A percentile compares a stretch with the other conserved stretches of the same genome.
phyloP scores from a whole-genome alignment of 2,797 vertebrate genomes.

The Anguilla megastoma region DNA sequence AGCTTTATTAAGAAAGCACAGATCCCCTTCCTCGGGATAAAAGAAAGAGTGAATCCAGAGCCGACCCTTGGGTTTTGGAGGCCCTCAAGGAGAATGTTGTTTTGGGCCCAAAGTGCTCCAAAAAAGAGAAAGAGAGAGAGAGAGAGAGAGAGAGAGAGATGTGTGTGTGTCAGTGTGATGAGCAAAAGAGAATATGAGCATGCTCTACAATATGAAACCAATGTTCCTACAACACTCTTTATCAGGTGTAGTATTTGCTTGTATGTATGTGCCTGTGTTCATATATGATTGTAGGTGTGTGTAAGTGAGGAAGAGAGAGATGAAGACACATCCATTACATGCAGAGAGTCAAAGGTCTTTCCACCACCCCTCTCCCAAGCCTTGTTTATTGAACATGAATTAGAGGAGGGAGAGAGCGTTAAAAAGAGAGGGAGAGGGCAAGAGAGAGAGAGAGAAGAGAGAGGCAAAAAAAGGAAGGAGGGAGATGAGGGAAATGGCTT shows the following conservation, averaged over 20 bases:
- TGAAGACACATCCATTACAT: not conserved
- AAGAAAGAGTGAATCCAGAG: not conserved
- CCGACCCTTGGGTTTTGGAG: not conserved
- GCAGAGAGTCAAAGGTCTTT: conserved; percentile 2
- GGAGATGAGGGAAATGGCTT: not conserved
- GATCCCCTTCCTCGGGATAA: not conserved
- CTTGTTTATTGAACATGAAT: conserved; percentile 18
- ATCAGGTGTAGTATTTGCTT: not conserved
- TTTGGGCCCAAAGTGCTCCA: not conserved
- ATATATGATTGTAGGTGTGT: not conserved
- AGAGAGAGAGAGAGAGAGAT: no score
- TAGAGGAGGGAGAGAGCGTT: not conserved
- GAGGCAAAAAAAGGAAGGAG: not conserved
- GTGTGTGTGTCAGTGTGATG: not conserved
- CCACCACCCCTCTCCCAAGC: conserved; percentile 12
- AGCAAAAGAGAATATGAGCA: no score
- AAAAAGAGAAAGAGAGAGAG: not conserved
- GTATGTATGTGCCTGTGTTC: not conserved
- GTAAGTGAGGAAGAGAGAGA: not conserved
- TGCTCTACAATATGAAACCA: not conserved
- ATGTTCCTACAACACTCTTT: not conserved
- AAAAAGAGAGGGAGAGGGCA: not conserved
- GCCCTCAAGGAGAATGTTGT: not conserved
- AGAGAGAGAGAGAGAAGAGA: not conserved
- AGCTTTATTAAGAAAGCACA: not conserved